Conservation (phyloP, 2,888 invertebrate species). For the Dusona sp. region DNA sequence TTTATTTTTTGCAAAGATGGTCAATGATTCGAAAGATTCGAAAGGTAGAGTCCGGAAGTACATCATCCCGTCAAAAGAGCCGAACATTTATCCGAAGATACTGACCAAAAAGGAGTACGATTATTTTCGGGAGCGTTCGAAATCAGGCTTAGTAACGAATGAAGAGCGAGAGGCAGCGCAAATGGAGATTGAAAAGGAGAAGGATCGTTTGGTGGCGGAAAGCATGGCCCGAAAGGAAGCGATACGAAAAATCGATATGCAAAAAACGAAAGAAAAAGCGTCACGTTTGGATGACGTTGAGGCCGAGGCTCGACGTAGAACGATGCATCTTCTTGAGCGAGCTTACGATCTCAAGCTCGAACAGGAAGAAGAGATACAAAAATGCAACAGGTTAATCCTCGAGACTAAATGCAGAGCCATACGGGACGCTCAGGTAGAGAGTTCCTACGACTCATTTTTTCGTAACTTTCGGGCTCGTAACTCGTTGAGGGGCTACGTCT, state of each 20-base stretch:
- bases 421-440: constrained; percentile 91
- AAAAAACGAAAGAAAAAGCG: constrained; percentile 70
- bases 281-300: constrained; percentile 83
- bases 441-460: background rate
- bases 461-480: background rate
- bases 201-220: constrained; percentile 75
- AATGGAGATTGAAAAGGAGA: constrained; percentile 73
- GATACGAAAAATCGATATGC: constrained; percentile 77
- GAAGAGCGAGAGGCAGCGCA: constrained; percentile 73
- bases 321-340: constrained; percentile 85
- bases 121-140: constrained; percentile 73
- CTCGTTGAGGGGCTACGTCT: too few relatives aligned
- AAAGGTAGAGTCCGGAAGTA: constrained; percentile 72
- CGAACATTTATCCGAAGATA: constrained; percentile 87
- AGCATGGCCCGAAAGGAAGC: constrained; percentile 79
- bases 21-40: constrained; percentile 41
- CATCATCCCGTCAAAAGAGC: constrained; percentile 86
- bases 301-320: constrained; percentile 85
- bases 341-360: constrained; percentile 86
- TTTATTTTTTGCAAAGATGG: constrained; percentile 42
- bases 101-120: constrained; percentile 87
- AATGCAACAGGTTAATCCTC: constrained; percentile 91
- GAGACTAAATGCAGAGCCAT: constrained; percentile 94
- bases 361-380: constrained; percentile 89
- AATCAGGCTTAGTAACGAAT: constrained; percentile 66